These are phyloP conservation scores for Lemur catta DNA, from an alignment of 2,797 vertebrate genomes.

Conservation along the genomic window DNA sequence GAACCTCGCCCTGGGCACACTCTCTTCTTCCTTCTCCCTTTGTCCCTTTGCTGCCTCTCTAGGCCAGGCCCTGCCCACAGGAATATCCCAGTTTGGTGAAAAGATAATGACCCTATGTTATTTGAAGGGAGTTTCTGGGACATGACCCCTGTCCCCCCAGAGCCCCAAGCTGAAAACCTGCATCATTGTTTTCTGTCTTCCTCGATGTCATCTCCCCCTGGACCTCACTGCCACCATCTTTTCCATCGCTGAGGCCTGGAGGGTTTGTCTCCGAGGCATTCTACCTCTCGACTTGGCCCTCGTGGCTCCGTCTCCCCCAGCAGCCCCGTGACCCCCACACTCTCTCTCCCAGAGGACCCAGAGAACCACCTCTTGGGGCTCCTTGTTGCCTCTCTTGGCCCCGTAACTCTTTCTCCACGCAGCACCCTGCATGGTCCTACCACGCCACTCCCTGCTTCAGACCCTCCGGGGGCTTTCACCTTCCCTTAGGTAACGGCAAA, in stretches of 20 bases:
- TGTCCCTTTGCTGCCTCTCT: not conserved
- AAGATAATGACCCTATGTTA: not conserved
- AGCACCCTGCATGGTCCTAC: not conserved
- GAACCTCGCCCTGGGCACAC: not conserved
- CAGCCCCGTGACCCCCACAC: not conserved
- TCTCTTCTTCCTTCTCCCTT: not conserved
- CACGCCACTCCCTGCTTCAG: not conserved
- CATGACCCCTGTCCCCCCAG: accelerated
- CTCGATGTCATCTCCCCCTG: not conserved
- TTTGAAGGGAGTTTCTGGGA: not conserved
- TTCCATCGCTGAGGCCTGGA: not conserved
- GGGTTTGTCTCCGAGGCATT: not conserved
- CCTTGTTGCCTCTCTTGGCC: not conserved
- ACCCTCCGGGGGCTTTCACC: not conserved
- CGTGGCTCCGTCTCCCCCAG: accelerated
- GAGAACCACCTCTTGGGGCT: not conserved
- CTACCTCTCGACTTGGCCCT: not conserved
- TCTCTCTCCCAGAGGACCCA: not conserved
- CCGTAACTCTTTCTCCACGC: not conserved
- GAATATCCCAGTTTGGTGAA: not conserved
- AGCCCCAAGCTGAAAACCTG: not conserved
- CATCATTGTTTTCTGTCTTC: not conserved
- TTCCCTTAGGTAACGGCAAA: not conserved
- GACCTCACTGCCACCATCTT: no score
- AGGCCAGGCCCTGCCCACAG: not conserved